Conservation (phyloP, 2,888 invertebrate species). For the Lomographa bimaculata region DNA sequence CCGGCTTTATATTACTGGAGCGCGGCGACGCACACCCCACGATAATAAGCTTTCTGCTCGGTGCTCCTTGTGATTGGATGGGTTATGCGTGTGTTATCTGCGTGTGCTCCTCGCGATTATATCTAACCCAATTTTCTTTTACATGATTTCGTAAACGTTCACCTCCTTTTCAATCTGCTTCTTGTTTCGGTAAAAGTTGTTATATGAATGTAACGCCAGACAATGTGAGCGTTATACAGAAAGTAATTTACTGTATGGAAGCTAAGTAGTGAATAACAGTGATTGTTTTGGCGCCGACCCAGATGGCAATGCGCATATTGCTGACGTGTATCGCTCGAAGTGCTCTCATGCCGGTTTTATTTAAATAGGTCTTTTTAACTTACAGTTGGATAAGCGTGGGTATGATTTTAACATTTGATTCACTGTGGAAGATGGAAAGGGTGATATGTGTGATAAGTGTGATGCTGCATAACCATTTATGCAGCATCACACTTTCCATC, state of each 20-base stretch:
- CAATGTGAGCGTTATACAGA: slow-evolving; percentile 20
- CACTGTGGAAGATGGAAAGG: too few species aligned
- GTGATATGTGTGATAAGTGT: too few species aligned
- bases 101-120: slow-evolving; percentile 63
- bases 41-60: slow-evolving; percentile 78
- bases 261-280: slow-evolving; percentile 77
- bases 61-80: slow-evolving; percentile 75
- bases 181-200: slow-evolving; percentile 40
- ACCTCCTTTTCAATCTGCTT: slow-evolving; percentile 50
- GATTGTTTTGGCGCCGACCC: slow-evolving; percentile 79
- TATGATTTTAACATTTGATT: slow-evolving; percentile 23
- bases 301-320: slow-evolving; percentile 72
- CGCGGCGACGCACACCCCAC: slow-evolving; percentile 66
- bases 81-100: slow-evolving; percentile 78
- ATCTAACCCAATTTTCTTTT: slow-evolving; percentile 73
- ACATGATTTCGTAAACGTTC: slow-evolving; percentile 56
- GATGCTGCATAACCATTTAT: too few species aligned
- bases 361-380: slow-evolving; percentile 29
- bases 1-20: slow-evolving; percentile 61
- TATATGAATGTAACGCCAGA: slow-evolving; percentile 31
- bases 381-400: slow-evolving; percentile 13
- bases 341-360: slow-evolving; percentile 25
- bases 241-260: slow-evolving; percentile 49
- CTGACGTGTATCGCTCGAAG: slow-evolving; percentile 58
- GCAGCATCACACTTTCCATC: too few species aligned